Base-by-base conservation (phyloP, 2,888 invertebrate species). In the Hyppa rectilinea region DNA sequence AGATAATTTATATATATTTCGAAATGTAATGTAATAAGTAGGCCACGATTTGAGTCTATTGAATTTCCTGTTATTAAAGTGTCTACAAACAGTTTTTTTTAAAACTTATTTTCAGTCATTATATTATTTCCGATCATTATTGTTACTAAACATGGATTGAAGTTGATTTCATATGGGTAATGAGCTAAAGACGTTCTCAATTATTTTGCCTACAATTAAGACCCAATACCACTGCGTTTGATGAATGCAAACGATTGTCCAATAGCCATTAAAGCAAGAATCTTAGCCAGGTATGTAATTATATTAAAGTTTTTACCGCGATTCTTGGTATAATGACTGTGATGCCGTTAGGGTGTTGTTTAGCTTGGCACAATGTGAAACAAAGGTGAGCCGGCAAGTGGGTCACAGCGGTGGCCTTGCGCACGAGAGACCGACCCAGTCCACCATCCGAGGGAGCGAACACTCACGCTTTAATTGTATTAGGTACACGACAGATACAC, bases 351-450 rank as follows among this genome's bases (percentile, higher is more conserved):
- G 85, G 86, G 92, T 86, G 84, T 79, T 85, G 78, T 88, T 90
- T 92, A 65, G 92, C 87, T 78, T 86, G 89, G 89, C 85, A 78
- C 83, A 85, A 81, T 83, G 82, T 85, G 87, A 89, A 90, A 94
- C 93, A 94, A 94, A 95, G 95, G 95, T 95, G 92, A 92, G 87
- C 75, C 63, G 64, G 80, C 90, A 95, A 94, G 90, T 95, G 86
- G 95, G 95, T 93, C 95, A 93, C 81, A 84, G 87, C 75, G 69
- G 86, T 87, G 93, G 91, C 94, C 94, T 94, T 94, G 94, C 89
- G 87, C 85, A 75, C 82, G 86, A 88, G 86, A 87, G 87, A 82
- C 84, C 84, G 91, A 89, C 90, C 88, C 88, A 91, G 89, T 87
- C 88, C 89, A 87, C 87, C 91, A 91, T 92, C 81, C 78, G 81